phyloP scores from a whole-genome alignment of 2,888 invertebrate genomes.

The Parnassius glacialis region DNA sequence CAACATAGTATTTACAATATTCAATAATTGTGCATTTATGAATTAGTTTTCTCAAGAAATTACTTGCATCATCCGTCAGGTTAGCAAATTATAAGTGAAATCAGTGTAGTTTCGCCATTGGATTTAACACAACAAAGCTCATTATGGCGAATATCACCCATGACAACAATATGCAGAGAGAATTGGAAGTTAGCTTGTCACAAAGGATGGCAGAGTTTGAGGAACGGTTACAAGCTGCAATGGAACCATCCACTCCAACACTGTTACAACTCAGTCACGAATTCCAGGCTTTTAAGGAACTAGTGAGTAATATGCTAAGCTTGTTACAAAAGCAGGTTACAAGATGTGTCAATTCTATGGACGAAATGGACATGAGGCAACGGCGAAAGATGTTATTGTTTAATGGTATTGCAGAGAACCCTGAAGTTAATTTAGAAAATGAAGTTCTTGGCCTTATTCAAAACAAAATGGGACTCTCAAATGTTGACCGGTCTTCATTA shows the following conservation, averaged over 20 bases:
- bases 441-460: too few relatives aligned
- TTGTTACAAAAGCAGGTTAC: neutral
- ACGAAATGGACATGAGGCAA: neutral
- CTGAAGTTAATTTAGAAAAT: too few relatives aligned
- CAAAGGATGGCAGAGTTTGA: conserved; percentile 1
- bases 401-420: too few relatives aligned
- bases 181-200: neutral
- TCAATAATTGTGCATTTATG: too few relatives aligned
- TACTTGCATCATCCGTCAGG: too few relatives aligned
- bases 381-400: too few relatives aligned
- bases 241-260: neutral
- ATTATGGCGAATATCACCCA: neutral
- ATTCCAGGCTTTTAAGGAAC: neutral
- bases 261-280: neutral
- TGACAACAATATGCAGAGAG: neutral
- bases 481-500: too few relatives aligned
- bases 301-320: neutral
- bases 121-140: too few relatives aligned
- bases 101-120: too few relatives aligned
- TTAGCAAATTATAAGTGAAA: too few relatives aligned
- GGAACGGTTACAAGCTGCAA: neutral
- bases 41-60: too few relatives aligned
- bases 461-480: neutral
- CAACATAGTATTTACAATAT: too few relatives aligned
- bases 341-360: neutral